Evolutionary conservation across 2,888 invertebrate species (phyloP).

Genomic region (Zootermopsis nevadensis): DNA sequence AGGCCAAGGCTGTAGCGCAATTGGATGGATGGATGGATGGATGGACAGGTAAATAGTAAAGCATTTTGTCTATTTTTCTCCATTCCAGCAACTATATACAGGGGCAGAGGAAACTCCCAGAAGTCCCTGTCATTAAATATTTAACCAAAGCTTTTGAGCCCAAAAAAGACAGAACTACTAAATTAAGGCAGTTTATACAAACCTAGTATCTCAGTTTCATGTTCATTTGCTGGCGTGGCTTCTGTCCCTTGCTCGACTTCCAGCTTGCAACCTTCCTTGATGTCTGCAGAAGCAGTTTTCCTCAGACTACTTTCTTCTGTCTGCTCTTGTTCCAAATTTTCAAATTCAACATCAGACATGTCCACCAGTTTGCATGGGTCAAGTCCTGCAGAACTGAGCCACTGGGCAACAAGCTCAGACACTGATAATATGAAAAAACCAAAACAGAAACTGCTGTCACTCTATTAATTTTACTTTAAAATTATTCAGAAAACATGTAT

Average conservation of each 20-base stretch:
- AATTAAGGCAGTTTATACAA: too few relatives aligned
- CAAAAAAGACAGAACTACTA: background rate
- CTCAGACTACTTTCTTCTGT: slow-evolving; percentile 17
- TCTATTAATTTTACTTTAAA: too few relatives aligned
- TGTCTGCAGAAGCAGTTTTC: slow-evolving; percentile 26
- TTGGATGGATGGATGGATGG: too few relatives aligned
- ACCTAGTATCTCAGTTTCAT: slow-evolving; percentile 42
- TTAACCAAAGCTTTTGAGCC: too few relatives aligned
- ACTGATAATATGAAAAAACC: slow-evolving; percentile 81
- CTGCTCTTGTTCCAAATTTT: slow-evolving; percentile 34
- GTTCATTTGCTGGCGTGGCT: slow-evolving; percentile 39
- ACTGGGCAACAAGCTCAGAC: slow-evolving; percentile 88
- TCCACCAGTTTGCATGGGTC: slow-evolving; percentile 69
- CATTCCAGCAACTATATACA: too few relatives aligned
- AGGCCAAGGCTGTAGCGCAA: too few relatives aligned
- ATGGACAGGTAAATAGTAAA: too few relatives aligned
- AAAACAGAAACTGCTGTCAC: background rate
- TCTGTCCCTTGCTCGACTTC: slow-evolving; percentile 45
- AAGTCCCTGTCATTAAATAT: too few relatives aligned
- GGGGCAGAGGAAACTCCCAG: too few relatives aligned
- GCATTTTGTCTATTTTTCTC: too few relatives aligned
- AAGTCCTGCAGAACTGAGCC: slow-evolving; percentile 81
- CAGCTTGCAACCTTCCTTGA: slow-evolving; percentile 36
- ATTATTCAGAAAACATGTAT: too few relatives aligned
- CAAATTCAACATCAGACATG: slow-evolving; percentile 60